These are phyloP conservation scores for Orthosia cruda DNA, from an alignment of 2,888 invertebrate species.

Conservation along the genomic window DNA sequence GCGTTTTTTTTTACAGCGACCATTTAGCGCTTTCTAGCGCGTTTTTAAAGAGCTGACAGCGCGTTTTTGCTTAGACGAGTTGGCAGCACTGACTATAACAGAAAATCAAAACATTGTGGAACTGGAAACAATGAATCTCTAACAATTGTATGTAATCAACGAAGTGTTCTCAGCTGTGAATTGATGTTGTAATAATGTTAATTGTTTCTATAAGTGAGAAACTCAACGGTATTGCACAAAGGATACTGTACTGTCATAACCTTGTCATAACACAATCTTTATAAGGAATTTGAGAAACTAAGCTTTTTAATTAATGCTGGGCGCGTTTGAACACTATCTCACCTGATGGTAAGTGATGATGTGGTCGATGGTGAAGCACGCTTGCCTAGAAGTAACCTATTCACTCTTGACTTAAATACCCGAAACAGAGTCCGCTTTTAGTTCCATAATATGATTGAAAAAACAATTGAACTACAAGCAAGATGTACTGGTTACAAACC, in stretches of 20 bases:
- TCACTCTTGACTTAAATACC: no score
- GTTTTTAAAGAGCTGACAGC: no score
- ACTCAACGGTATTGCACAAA: neutral
- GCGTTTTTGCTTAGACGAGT: no score
- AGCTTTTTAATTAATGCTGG: no score
- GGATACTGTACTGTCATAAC: neutral
- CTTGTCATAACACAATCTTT: neutral
- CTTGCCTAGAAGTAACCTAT: no score
- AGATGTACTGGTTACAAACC: no score
- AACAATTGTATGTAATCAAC: neutral
- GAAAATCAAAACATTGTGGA: neutral
- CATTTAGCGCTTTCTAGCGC: no score
- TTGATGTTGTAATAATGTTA: constrained; percentile 2
- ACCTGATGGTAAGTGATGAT: no score
- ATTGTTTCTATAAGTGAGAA: neutral
- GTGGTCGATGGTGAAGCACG: no score
- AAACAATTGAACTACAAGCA: constrained; percentile 21
- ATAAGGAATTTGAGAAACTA: neutral
- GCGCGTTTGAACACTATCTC: no score
- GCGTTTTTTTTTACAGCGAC: no score
- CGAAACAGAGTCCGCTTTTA: neutral
- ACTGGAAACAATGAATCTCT: constrained; percentile 2
- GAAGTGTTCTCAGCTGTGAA: constrained; percentile 8
- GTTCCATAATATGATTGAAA: neutral
- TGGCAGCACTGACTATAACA: no score